Percentiles rank a stretch among this genome's conserved stretches.
Conservation (phyloP, 2,113 vertebrate genomes). For the Talpa occidentalis region DNA sequence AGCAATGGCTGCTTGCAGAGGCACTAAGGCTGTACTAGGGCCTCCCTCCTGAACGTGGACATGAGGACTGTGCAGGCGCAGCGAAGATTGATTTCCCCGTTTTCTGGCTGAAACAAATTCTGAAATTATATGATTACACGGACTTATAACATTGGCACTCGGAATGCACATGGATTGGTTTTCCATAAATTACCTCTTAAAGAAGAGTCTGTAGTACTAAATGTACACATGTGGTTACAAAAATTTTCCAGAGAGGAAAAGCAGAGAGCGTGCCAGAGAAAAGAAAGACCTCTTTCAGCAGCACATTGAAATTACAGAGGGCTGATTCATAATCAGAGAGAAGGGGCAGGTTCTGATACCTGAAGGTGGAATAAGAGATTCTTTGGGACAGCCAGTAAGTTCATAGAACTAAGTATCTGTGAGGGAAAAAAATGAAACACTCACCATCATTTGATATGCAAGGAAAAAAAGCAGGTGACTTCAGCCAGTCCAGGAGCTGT, state of each 20-base stretch:
- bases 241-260: slow-evolving; percentile 78
- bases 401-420: not conserved
- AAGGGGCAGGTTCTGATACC: not conserved
- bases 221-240: slow-evolving; percentile 71
- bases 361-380: not conserved
- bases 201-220: slow-evolving; percentile 69
- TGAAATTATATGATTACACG: slow-evolving; percentile 63
- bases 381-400: not conserved
- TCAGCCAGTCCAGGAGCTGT: not conserved
- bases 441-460: not conserved
- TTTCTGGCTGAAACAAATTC: slow-evolving; percentile 62
- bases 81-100: slow-evolving; percentile 41
- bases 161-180: slow-evolving; percentile 60
- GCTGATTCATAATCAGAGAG: not conserved
- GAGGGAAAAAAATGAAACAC: not conserved
- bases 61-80: not conserved
- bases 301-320: not conserved
- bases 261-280: slow-evolving; percentile 60
- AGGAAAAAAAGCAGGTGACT: not conserved
- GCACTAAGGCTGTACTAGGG: not conserved
- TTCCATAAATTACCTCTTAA: slow-evolving; percentile 79
- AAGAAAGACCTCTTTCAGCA: slow-evolving; percentile 71
- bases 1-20: not conserved
- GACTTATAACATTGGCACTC: slow-evolving; percentile 61
- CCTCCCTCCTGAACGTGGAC: slow-evolving; percentile 2